Percentiles rank a stretch among this genome's conserved stretches.
These are phyloP conservation scores for Melangyna quadrimaculata DNA, from an alignment of 2,888 invertebrate species.

Conservation along the genomic window DNA sequence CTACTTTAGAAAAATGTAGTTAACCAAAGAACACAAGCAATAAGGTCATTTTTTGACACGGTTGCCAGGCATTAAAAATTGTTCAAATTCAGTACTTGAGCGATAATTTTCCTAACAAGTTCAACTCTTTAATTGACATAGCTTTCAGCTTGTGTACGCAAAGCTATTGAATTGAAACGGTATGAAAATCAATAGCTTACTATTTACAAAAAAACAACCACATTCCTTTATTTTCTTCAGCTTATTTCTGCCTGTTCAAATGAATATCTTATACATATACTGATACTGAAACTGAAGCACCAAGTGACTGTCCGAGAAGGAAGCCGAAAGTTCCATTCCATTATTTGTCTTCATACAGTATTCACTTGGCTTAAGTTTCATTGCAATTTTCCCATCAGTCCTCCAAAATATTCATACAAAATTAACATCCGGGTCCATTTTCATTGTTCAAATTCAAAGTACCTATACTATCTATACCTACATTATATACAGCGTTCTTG, in stretches of 20 bases:
- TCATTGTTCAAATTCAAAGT: slow-evolving; percentile 10
- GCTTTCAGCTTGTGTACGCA: slow-evolving; percentile 22
- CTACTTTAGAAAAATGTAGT: no score
- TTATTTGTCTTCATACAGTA: slow-evolving; percentile 56
- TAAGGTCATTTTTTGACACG: no score
- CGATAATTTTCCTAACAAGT: not conserved
- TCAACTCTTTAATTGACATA: not conserved
- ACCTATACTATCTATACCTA: no score
- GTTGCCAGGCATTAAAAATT: no score
- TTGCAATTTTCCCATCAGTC: slow-evolving; percentile 64
- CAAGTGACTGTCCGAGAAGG: no score
- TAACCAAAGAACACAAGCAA: no score
- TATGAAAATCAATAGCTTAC: slow-evolving; percentile 43
- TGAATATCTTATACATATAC: not conserved
- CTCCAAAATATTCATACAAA: slow-evolving; percentile 60
- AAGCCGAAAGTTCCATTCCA: slow-evolving; percentile 49
- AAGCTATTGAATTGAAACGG: not conserved
- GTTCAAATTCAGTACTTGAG: no score
- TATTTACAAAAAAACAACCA: not conserved
- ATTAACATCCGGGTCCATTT: slow-evolving; percentile 49
- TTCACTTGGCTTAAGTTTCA: slow-evolving; percentile 57
- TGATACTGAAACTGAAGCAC: no score
- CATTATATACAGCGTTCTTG: not conserved
- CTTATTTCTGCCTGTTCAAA: not conserved
- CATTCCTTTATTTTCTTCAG: not conserved